Evolutionary conservation across 2,113 vertebrate genomes (phyloP), one percentile per base, ranked within the genome.

Genomic region (Dascyllus trimaculatus): DNA sequence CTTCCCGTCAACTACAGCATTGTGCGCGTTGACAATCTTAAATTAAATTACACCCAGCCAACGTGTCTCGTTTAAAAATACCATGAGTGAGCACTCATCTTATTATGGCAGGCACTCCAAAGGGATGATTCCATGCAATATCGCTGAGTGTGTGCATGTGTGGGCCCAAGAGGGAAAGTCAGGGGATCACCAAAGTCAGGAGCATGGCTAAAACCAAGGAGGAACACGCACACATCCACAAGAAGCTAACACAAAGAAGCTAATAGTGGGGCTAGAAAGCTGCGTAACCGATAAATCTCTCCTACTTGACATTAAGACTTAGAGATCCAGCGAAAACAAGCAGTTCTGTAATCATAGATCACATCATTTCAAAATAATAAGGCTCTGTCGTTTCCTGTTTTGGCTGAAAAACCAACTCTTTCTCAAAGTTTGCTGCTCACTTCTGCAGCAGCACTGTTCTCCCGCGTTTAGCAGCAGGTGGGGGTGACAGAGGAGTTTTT

Each of bases 21-120:
- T 60, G 58, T 70, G 25, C 60, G 24, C 66, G 58, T 46, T 80
- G 71, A 77, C 60, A 45, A 19, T 71, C 25, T 73, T 51, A 51
- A 79, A 84, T 85, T 56, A 65, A 84, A 76, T 87, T 75, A 73
- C 32, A 73, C 40, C 53, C 38, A 62, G 63, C 69, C 70, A 62
- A 71, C 4, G 15, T 10, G 68, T 72, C 71, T 65, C 72, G 73
- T 67, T 82, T 58, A 68, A 75, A 81, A 80, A 66, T 49, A 75
- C 19, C 54, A 9, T 57, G 71, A 75, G 46, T 18, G 48, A 0
- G 0, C 40, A 24, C 24, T 49, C 1, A 22, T 79, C 59, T 62
- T 57, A 22, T 63, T 72, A 57, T 46, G 51, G 22, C 58, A 48
- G 57, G 51, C 7, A 43, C 57, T 59, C 24, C 10, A 4, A 70